These are phyloP conservation scores for Eutrigla gurnardus DNA, from an alignment of 2,797 vertebrate genomes.

Conservation along the genomic window DNA sequence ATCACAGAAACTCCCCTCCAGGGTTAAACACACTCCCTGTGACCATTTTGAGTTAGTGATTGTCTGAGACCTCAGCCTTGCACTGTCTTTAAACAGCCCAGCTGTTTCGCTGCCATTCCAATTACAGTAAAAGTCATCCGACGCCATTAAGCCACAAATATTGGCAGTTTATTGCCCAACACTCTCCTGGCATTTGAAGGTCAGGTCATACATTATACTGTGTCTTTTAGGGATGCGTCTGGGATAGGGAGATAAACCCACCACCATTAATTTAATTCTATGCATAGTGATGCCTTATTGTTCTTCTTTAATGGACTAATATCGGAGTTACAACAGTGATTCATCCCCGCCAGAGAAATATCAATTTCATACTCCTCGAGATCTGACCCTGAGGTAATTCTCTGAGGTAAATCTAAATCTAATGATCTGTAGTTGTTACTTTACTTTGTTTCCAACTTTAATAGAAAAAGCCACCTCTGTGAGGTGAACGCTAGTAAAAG, in stretches of 20 bases:
- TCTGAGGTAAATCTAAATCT: slow-evolving; percentile 77
- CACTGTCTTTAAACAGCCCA: slow-evolving; percentile 95
- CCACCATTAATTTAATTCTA: slow-evolving; percentile 90
- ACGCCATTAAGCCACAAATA: slow-evolving; percentile 99
- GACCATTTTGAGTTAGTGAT: slow-evolving; percentile 81
- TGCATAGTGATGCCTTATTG: slow-evolving; percentile 88
- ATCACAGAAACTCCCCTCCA: slow-evolving; percentile 66
- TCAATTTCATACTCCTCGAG: slow-evolving; percentile 83
- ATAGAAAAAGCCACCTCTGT: slow-evolving; percentile 59
- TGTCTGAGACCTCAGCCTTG: slow-evolving; percentile 78
- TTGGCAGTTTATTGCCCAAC: slow-evolving; percentile 99
- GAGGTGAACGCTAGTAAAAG: slow-evolving; percentile 57
- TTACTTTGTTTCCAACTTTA: slow-evolving; percentile 76
- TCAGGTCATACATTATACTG: slow-evolving; percentile 99
- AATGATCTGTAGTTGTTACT: slow-evolving; percentile 79
- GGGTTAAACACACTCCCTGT: slow-evolving; percentile 82
- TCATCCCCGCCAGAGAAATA: slow-evolving; percentile 81
- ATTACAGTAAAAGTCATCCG: slow-evolving; percentile 99
- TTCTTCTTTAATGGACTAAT: slow-evolving; percentile 87
- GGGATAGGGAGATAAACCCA: slow-evolving; percentile 95
- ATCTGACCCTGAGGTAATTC: slow-evolving; percentile 81
- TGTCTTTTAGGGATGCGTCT: slow-evolving; percentile 98
- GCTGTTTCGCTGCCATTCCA: slow-evolving; percentile 98
- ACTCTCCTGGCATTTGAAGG: slow-evolving; percentile 99
- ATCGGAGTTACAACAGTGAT: slow-evolving; percentile 83